phyloP scores from a whole-genome alignment of 2,888 invertebrate genomes.

The Agrochola litura region DNA sequence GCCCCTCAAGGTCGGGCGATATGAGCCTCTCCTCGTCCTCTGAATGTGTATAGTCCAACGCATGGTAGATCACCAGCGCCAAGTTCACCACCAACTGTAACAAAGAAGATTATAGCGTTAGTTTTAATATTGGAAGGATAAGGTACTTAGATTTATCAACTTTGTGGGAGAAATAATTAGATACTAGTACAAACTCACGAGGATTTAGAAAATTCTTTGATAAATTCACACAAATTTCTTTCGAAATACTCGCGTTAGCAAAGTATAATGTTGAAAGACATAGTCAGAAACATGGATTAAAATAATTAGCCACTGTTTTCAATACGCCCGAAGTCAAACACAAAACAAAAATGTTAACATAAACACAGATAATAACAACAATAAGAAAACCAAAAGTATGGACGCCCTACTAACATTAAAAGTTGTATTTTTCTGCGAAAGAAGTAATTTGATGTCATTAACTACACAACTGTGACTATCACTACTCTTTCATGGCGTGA shows the following conservation, averaged over 20 bases:
- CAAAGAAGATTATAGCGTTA: slow-evolving; percentile 59
- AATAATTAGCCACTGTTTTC: slow-evolving; percentile 23
- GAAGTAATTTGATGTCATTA: slow-evolving; percentile 46
- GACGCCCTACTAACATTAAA: slow-evolving; percentile 33
- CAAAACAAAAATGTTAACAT: background rate
- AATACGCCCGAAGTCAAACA: background rate
- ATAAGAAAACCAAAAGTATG: slow-evolving; percentile 17
- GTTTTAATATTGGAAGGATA: background rate
- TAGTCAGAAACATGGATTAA: background rate
- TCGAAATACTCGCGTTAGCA: background rate
- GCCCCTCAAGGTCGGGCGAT: slow-evolving; percentile 95
- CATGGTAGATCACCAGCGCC: slow-evolving; percentile 96
- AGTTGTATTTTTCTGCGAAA: slow-evolving; percentile 30
- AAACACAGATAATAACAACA: slow-evolving; percentile 30
- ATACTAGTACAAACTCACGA: background rate
- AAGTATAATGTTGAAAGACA: background rate
- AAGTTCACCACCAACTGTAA: slow-evolving; percentile 94
- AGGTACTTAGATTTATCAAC: background rate
- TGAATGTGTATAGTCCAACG: slow-evolving; percentile 96
- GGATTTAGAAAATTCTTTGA: background rate
- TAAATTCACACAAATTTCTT: background rate
- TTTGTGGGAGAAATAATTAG: background rate
- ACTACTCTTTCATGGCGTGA: slow-evolving; percentile 32
- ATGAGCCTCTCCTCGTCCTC: slow-evolving; percentile 97
- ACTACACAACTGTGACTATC: slow-evolving; percentile 12